Percentiles rank a stretch among this genome's conserved stretches.
phyloP scores from a whole-genome alignment of 2,797 vertebrate genomes.

The Selene dorsalis region DNA sequence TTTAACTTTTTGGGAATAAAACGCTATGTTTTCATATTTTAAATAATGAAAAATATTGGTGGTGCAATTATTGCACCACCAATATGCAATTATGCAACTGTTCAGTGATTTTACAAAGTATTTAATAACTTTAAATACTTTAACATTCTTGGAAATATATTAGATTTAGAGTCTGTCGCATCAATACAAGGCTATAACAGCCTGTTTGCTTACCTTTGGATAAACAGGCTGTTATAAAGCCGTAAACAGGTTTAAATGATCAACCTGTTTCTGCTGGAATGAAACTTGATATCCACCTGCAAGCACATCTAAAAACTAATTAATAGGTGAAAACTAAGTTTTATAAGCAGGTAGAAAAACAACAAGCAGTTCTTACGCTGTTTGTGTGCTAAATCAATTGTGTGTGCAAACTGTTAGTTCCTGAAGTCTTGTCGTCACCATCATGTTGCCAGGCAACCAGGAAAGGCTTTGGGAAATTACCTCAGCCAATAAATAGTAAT shows the following conservation, averaged over 20 bases:
- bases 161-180: background rate
- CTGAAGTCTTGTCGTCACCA: conserved; percentile 1
- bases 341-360: background rate
- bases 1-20: background rate
- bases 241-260: background rate
- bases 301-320: background rate
- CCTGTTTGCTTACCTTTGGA: background rate
- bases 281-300: background rate
- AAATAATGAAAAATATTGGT: background rate
- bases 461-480: conserved; percentile 1
- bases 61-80: background rate
- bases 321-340: background rate
- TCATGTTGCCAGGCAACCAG: conserved; percentile 5
- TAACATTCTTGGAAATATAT: background rate
- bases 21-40: conserved; percentile 11
- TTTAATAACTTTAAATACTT: background rate
- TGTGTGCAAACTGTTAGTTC: conserved; percentile 1
- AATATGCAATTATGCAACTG: background rate
- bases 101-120: conserved; percentile 2
- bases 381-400: conserved; percentile 10
- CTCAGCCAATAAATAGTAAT: background rate
- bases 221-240: background rate
- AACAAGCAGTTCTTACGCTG: background rate
- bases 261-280: background rate
- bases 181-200: background rate